Evolutionary conservation across 1,140 invertebrate genomes (phyloP).

Genomic region (Uloborus diversus): DNA sequence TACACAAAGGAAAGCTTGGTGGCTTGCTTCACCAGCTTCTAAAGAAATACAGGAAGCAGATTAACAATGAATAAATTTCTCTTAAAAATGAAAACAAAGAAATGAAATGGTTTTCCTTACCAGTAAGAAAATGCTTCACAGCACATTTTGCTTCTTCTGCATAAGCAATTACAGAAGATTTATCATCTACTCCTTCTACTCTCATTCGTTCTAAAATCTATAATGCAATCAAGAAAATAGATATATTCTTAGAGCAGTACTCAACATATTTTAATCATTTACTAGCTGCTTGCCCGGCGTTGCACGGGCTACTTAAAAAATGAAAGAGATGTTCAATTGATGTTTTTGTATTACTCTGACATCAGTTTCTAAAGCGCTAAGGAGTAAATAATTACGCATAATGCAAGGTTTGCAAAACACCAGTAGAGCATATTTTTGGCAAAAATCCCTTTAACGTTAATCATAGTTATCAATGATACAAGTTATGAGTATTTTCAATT

Average conservation of each 20-base stretch:
- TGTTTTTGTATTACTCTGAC: too few relatives aligned
- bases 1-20: slow-evolving; percentile 63
- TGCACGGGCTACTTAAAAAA: too few relatives aligned
- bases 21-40: slow-evolving; percentile 64
- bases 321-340: too few relatives aligned
- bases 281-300: too few relatives aligned
- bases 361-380: too few relatives aligned
- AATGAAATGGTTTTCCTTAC: slow-evolving; percentile 58
- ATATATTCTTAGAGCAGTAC: neutral
- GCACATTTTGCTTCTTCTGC: slow-evolving; percentile 61
- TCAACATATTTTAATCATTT: too few relatives aligned
- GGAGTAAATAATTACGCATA: too few relatives aligned
- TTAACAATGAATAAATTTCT: neutral
- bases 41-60: slow-evolving; percentile 35
- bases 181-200: slow-evolving; percentile 61
- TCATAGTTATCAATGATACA: too few relatives aligned
- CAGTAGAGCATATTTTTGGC: too few relatives aligned
- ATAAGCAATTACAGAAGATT: slow-evolving; percentile 59
- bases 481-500: too few relatives aligned
- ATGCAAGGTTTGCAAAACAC: too few relatives aligned
- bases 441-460: too few relatives aligned
- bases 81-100: neutral
- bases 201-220: slow-evolving; percentile 63
- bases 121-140: slow-evolving; percentile 63
- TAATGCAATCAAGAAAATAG: slow-evolving; percentile 7